These are phyloP conservation scores for Zapus hudsonius DNA, from an alignment of 2,113 vertebrate species.

Conservation along the genomic window DNA sequence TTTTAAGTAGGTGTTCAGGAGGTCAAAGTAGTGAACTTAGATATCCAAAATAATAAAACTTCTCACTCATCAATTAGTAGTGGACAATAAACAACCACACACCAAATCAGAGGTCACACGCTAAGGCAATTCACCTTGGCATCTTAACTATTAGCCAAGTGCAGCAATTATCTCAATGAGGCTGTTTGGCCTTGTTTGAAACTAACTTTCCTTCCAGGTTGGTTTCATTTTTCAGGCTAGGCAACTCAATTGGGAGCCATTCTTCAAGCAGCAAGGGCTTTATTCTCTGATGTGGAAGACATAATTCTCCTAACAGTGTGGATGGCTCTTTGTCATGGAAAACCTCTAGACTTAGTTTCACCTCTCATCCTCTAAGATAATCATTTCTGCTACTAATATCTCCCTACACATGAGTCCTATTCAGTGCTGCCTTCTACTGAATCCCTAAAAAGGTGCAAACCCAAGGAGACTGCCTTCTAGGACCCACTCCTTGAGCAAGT, in stretches of 20 bases:
- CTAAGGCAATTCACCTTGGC: background rate
- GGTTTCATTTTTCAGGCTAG: background rate
- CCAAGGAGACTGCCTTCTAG: background rate
- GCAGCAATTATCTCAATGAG: background rate
- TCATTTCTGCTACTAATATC: background rate
- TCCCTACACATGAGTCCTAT: background rate
- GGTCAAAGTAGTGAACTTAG: background rate
- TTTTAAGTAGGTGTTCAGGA: background rate
- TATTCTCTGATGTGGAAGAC: background rate
- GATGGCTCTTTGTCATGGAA: background rate
- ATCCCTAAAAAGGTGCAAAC: background rate
- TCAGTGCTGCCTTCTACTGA: background rate
- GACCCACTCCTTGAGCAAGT: background rate
- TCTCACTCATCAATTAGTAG: background rate
- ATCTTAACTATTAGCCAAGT: background rate
- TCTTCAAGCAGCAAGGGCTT: background rate
- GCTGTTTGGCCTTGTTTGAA: background rate
- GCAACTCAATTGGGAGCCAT: background rate
- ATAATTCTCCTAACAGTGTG: background rate
- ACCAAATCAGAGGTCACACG: background rate
- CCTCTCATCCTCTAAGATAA: background rate
- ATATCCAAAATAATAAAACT: slow-evolving; percentile 11
- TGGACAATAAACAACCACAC: background rate
- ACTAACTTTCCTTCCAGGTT: background rate
- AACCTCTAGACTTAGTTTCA: background rate